Base-by-base conservation (phyloP, 2,888 invertebrate species). In the Spodoptera picta region DNA sequence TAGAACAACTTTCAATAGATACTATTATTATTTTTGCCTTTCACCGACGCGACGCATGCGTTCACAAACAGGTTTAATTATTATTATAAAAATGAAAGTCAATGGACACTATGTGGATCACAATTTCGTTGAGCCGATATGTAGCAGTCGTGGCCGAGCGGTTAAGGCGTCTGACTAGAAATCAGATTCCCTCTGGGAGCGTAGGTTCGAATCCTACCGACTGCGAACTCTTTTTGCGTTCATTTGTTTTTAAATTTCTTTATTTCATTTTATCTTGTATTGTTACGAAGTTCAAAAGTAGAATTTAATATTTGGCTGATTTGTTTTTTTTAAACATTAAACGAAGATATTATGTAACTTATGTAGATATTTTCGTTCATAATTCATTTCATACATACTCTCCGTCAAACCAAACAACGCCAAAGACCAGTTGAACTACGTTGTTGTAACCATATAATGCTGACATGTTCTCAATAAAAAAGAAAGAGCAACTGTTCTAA, bases 171-270 rank as follows among this genome's bases (percentile, higher is more conserved):
- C 96, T 97, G 97, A 97, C 97, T 97, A 96, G 97, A 97, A 97
- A 97, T 97, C 97, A 96, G 96, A 96, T 97, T 97, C 97, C 97
- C 97, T 97, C 96, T 97, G 97, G 97, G 97, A 97, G 97, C 97
- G 97, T 97, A 97, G 97, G 97, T 97, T 97, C 97, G 97, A 97
- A 96, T 97, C 97, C 97, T 97, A 96, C 97, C 96, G 96, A 96
- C 97, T 96, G 97, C 97, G 97, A 77, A 82, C 1, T 0, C 44
- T 50, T 65, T 75, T 72, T 64, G 48, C 3, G 3, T 27, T 2
- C 4, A 27, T 27, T 27, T 27, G 27, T 27, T 27, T 27, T 27
- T 27, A 4, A 27, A 2, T 2, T 27, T 27, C 27, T 27, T 27
- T 27, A 27, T 27, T 27, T 27, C 5, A 5, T 27, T 27, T 4